Evolutionary conservation across 1,140 invertebrate species (phyloP).

Genomic region (Odontomachus brunneus): DNA sequence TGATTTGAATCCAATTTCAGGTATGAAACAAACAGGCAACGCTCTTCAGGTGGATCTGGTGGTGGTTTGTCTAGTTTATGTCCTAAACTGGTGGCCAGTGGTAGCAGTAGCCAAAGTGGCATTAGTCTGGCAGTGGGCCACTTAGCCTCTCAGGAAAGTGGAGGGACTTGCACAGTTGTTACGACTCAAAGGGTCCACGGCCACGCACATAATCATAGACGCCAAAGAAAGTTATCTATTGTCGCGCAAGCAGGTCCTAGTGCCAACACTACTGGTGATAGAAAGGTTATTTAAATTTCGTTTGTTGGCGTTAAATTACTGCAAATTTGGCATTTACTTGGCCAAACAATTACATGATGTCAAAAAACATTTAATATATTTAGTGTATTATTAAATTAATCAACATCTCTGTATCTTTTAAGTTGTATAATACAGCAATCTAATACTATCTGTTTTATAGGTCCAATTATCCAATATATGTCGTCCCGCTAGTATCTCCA

Average conservation of each 20-base stretch:
- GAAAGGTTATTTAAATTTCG: constrained; percentile 75
- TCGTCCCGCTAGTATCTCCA: constrained; percentile 75
- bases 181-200: constrained; percentile 80
- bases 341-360: background rate
- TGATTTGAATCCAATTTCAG: constrained; percentile 72
- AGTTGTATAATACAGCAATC: background rate
- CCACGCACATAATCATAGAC: constrained; percentile 77
- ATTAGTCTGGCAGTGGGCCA: constrained; percentile 82
- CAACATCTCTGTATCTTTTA: background rate
- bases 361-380: background rate
- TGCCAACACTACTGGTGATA: constrained; percentile 77
- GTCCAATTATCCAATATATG: constrained; percentile 71
- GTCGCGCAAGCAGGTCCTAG: constrained; percentile 78
- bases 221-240: constrained; percentile 82
- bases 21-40: constrained; percentile 85
- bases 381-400: constrained; percentile 10
- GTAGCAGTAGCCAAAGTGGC: constrained; percentile 79
- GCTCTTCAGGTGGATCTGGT: constrained; percentile 80
- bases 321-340: too few species aligned
- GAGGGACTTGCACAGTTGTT: constrained; percentile 78
- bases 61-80: constrained; percentile 83
- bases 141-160: constrained; percentile 83
- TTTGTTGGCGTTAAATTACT: background rate
- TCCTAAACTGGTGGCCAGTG: constrained; percentile 82
- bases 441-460: constrained; percentile 52